Conservation (phyloP, 1,140 invertebrate genomes). For the Nylanderia fulva region DNA sequence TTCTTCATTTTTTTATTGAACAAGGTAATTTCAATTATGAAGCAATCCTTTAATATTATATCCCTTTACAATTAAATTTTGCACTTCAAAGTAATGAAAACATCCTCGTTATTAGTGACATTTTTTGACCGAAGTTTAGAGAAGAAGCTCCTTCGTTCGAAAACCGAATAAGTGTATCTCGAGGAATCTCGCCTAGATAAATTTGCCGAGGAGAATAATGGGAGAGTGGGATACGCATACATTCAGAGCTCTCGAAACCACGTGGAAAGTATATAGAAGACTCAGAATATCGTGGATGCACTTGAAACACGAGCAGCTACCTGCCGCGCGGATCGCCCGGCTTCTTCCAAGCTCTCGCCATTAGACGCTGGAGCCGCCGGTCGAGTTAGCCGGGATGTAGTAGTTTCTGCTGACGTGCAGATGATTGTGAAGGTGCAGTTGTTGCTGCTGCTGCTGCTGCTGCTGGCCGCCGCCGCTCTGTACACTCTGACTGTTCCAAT, state of each 20-base stretch:
- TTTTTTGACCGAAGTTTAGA: not conserved
- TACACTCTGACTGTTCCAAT: slow-evolving; percentile 70
- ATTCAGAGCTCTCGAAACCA: not conserved
- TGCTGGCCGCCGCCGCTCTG: slow-evolving; percentile 76
- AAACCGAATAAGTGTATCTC: not conserved
- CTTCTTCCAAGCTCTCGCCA: slow-evolving; percentile 28
- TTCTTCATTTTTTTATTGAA: not conserved
- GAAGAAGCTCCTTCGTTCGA: not conserved
- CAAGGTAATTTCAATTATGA: not conserved
- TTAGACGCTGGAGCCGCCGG: slow-evolving; percentile 80
- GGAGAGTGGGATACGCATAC: not conserved
- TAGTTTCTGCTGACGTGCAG: slow-evolving; percentile 83
- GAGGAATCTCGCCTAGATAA: not conserved
- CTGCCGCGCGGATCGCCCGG: slow-evolving; percentile 35
- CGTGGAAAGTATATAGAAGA: not conserved
- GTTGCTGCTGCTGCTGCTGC: slow-evolving; percentile 69
- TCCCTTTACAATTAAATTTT: not conserved
- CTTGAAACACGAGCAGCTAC: slow-evolving; percentile 43
- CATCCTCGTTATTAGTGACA: not conserved
- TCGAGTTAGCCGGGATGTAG: slow-evolving; percentile 80
- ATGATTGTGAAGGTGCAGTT: slow-evolving; percentile 82
- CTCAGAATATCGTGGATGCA: slow-evolving; percentile 16
- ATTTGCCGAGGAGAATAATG: not conserved
- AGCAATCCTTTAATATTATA: not conserved
- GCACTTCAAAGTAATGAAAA: not conserved